phyloP scores from a whole-genome alignment of 2,888 invertebrate genomes.

The Plagodis dolabraria region DNA sequence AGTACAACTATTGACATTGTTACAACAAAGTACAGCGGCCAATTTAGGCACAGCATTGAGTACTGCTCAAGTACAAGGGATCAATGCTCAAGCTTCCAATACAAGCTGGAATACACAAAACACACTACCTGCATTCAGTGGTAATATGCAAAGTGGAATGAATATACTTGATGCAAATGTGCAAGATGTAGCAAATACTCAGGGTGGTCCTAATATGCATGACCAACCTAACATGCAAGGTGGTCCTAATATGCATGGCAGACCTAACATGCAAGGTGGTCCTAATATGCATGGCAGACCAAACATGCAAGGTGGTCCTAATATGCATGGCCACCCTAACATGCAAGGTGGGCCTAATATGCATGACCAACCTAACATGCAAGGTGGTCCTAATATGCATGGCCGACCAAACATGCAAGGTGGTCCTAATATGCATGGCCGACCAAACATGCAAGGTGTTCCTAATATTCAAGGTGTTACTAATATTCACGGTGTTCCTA shows the following conservation, averaged over 20 bases:
- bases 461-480: background rate
- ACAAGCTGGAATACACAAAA: constrained; percentile 1
- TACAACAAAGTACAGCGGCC: background rate
- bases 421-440: constrained; percentile 14
- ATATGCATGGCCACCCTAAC: background rate
- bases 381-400: constrained; percentile 14
- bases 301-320: background rate
- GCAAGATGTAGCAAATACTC: background rate
- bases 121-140: background rate
- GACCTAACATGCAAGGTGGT: background rate
- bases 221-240: background rate
- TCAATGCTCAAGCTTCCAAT: background rate
- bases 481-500: too few relatives aligned
- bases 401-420: constrained; percentile 11
- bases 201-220: background rate
- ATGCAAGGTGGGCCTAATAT: constrained; percentile 10
- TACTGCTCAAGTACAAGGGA: background rate
- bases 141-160: background rate
- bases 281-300: background rate
- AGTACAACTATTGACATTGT: constrained; percentile 6
- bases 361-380: constrained; percentile 8
- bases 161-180: background rate
- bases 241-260: background rate
- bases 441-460: constrained; percentile 1
- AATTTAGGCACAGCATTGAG: background rate